Evolutionary conservation across 1,140 invertebrate species (phyloP).

Genomic region (Drosophila carrolli): DNA sequence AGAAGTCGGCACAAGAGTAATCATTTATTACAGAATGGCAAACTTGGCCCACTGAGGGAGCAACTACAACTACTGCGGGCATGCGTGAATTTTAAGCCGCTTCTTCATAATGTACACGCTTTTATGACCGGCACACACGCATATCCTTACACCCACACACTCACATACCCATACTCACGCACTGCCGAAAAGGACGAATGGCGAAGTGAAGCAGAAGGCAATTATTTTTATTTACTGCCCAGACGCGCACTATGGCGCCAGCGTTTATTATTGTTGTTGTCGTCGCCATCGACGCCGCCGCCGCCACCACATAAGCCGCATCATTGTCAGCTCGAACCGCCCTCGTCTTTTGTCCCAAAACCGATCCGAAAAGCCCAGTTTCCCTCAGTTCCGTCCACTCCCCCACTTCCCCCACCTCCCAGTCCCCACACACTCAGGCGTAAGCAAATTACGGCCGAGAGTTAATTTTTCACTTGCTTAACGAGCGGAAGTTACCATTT

Average conservation of each 20-base stretch:
- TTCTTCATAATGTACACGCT: slow-evolving; percentile 68
- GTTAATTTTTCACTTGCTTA: slow-evolving; percentile 84
- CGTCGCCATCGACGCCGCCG: slow-evolving; percentile 36
- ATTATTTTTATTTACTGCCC: slow-evolving; percentile 83
- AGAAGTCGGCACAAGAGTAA: slow-evolving; percentile 37
- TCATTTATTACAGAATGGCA: slow-evolving; percentile 65
- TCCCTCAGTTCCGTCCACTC: background rate
- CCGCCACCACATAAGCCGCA: slow-evolving; percentile 76
- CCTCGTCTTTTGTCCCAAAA: slow-evolving; percentile 41
- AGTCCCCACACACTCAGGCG: slow-evolving; percentile 39
- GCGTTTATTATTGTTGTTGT: slow-evolving; percentile 62
- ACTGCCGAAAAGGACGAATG: slow-evolving; percentile 58
- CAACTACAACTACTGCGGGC: slow-evolving; percentile 37
- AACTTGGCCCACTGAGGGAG: slow-evolving; percentile 8
- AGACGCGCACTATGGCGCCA: slow-evolving; percentile 81
- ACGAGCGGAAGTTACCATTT: slow-evolving; percentile 83
- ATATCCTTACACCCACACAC: slow-evolving; percentile 7
- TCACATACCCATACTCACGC: slow-evolving; percentile 9
- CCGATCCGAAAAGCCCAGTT: slow-evolving; percentile 10
- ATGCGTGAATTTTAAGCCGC: slow-evolving; percentile 76
- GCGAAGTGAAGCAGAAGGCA: slow-evolving; percentile 81
- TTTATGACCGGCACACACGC: slow-evolving; percentile 64
- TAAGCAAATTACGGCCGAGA: slow-evolving; percentile 80
- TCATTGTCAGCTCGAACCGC: slow-evolving; percentile 75
- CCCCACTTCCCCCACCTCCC: background rate